Percentiles rank a stretch among this genome's conserved stretches.
These are phyloP conservation scores for Siphamia tubifer DNA, from an alignment of 2,113 vertebrate species.

Conservation along the genomic window DNA sequence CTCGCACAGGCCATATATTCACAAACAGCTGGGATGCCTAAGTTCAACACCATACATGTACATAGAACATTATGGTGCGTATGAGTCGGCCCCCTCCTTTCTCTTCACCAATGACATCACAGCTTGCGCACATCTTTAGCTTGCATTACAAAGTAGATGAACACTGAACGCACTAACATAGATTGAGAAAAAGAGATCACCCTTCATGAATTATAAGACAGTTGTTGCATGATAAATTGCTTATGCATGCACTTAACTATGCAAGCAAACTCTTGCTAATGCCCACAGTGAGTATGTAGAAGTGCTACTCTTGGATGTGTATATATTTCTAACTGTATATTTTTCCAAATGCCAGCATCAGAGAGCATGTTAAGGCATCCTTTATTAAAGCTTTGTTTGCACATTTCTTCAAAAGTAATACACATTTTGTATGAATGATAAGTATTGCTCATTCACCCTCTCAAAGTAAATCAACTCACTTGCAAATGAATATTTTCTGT, in stretches of 20 bases:
- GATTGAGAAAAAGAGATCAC: conserved; percentile 38
- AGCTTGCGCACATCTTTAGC: conserved; percentile 59
- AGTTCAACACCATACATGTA: conserved; percentile 36
- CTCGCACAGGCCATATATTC: conserved; percentile 13
- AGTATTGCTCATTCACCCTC: conserved; percentile 66
- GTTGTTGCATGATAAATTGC: conserved; percentile 83
- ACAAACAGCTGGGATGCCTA: conserved; percentile 40
- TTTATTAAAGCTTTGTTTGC: conserved; percentile 84
- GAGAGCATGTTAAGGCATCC: conserved; percentile 78
- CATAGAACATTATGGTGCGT: conserved; percentile 44
- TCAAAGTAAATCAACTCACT: conserved; percentile 69
- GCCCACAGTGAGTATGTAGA: conserved; percentile 73
- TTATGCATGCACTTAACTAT: conserved; percentile 91
- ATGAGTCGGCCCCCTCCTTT: conserved; percentile 22
- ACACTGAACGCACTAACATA: conserved; percentile 35
- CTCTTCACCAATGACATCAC: conserved; percentile 40
- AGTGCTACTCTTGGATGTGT: conserved; percentile 72
- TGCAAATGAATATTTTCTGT: conserved; percentile 57
- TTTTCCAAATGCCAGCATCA: conserved; percentile 75
- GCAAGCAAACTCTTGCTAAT: conserved; percentile 82
- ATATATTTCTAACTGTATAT: conserved; percentile 74
- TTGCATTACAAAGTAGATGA: conserved; percentile 28
- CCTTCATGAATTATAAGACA: conserved; percentile 55
- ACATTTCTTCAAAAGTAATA: conserved; percentile 76
- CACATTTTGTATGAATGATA: conserved; percentile 75